phyloP scores from a whole-genome alignment of 92 coral and sea anemone genomes.

The Isaurus tuberculatus region DNA sequence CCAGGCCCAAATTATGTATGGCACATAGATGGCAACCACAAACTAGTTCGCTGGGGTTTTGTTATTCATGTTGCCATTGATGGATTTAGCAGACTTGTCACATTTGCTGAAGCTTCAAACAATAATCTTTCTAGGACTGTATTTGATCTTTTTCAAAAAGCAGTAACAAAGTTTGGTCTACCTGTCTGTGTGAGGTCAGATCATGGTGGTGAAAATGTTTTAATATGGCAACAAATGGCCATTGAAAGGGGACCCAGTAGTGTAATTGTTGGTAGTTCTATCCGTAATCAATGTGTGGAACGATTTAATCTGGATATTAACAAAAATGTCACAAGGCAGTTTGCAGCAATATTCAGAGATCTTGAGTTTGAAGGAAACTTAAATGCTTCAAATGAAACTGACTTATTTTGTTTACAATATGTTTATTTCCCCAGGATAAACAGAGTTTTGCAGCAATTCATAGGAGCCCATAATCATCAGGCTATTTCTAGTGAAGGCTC shows the following conservation, averaged over 20 bases:
- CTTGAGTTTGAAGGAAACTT: constrained; percentile 54
- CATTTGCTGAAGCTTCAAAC: constrained; percentile 60
- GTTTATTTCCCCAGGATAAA: constrained; percentile 50
- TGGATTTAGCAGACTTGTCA: constrained; percentile 57
- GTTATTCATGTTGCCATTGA: constrained; percentile 56
- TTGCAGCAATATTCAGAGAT: constrained; percentile 49
- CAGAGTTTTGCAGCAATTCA: constrained; percentile 56
- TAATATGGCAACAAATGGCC: constrained; percentile 54
- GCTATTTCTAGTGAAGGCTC: constrained; percentile 61
- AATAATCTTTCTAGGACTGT: constrained; percentile 50
- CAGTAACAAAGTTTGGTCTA: constrained; percentile 45
- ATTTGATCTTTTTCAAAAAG: constrained; percentile 46
- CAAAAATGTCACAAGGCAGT: constrained; percentile 51
- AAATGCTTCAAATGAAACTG: constrained; percentile 53
- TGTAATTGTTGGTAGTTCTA: constrained; percentile 53
- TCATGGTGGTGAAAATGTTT: constrained; percentile 59
- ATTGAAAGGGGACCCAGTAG: constrained; percentile 33
- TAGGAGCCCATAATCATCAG: constrained; percentile 53
- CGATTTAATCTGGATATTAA: constrained; percentile 49
- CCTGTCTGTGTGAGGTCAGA: constrained; percentile 55
- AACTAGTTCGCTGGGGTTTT: constrained; percentile 56
- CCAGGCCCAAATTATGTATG: constrained; percentile 54
- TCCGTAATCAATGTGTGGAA: constrained; percentile 56
- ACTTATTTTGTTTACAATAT: constrained; percentile 59
- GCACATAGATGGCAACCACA: constrained; percentile 48